A percentile compares a stretch with the other conserved stretches of the same genome.
These are phyloP conservation scores for Dynastes hyllus DNA, from an alignment of 2,888 invertebrate species.

Conservation along the genomic window DNA sequence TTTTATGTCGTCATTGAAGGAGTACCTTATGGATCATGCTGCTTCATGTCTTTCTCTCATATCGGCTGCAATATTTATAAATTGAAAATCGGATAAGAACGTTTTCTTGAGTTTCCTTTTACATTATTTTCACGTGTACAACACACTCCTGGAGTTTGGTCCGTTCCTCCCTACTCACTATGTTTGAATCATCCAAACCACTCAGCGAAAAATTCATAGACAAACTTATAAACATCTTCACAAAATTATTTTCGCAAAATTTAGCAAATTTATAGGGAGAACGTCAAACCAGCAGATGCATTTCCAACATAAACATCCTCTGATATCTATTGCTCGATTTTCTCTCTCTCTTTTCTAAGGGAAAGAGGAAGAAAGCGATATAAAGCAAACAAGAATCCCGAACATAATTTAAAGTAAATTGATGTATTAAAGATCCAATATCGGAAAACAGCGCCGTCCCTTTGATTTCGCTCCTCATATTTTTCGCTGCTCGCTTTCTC, in stretches of 20 bases:
- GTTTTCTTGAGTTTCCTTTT: too few relatives aligned
- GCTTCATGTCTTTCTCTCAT: too few relatives aligned
- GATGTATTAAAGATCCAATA: slow-evolving; percentile 30
- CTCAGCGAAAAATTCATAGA: not conserved
- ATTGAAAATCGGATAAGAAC: too few relatives aligned
- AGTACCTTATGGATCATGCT: too few relatives aligned
- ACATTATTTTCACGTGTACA: too few relatives aligned
- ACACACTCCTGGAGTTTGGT: too few relatives aligned
- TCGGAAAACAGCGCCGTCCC: slow-evolving; percentile 7
- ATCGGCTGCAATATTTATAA: too few relatives aligned
- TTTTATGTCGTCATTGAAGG: too few relatives aligned
- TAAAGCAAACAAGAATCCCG: slow-evolving; percentile 23
- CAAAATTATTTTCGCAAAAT: not conserved
- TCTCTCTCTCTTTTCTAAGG: not conserved
- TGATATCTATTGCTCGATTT: not conserved
- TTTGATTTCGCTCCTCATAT: slow-evolving; percentile 20
- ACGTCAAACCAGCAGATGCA: too few relatives aligned
- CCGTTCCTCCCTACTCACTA: too few relatives aligned
- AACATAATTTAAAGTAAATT: slow-evolving; percentile 33
- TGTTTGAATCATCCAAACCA: too few relatives aligned
- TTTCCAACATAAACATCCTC: not conserved
- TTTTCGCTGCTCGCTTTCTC: slow-evolving; percentile 1
- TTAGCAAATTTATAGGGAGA: too few relatives aligned
- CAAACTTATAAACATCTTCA: not conserved
- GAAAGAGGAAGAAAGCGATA: not conserved